Base-by-base conservation (phyloP, 1,140 invertebrate genomes). In the Ridgeia piscesae region DNA sequence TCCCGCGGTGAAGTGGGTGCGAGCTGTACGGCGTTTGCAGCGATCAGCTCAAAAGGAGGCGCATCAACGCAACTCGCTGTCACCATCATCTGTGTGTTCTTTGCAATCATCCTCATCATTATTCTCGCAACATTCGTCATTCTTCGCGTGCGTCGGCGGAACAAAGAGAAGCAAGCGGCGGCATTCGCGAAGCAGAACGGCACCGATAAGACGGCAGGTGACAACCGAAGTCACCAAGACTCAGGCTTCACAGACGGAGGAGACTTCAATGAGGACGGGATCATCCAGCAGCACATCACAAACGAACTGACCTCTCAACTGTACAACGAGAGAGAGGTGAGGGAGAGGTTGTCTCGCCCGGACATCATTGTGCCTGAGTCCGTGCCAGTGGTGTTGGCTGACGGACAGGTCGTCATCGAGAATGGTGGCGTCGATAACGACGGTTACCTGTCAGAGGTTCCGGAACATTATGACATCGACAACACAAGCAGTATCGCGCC, bases 401-500 rank as follows among this genome's bases (percentile, higher is more conserved):
- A 95, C 93, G 95, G 95, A 14, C 95, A 95, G 91, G 94, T 95
- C 92, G 95, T 95, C 96, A 95, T 95, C 91, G 94, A 95, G 92
- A 95, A 96, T 92, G 96, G 97, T 77, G 97, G 97, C 92, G 97
- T 97, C 93, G 95, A 97, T 91, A 97, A 98, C 95, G 97, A 98
- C 89, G 92, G 93, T 31, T 89, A 93, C n/a, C 93, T 94, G 91
- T 94, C 95, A 0, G 98, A 99, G 95, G 97, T 98, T 93, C 98
- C 98, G 0, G 99, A 99, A 95, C 98, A 99, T 95, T 99, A 99
- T 94, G 99, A 99, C 95, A 96, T 99, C 92, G 99, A 99, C 96
- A 99, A 99, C 96, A 98, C 98, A 0, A 99, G 98, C 95, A 99
- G 98, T 0, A 99, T 99, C 93, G 99, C 99, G 0, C 98, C 99